Evolutionary conservation across 2,888 invertebrate species (phyloP).

Genomic region (Polietes domitor): DNA sequence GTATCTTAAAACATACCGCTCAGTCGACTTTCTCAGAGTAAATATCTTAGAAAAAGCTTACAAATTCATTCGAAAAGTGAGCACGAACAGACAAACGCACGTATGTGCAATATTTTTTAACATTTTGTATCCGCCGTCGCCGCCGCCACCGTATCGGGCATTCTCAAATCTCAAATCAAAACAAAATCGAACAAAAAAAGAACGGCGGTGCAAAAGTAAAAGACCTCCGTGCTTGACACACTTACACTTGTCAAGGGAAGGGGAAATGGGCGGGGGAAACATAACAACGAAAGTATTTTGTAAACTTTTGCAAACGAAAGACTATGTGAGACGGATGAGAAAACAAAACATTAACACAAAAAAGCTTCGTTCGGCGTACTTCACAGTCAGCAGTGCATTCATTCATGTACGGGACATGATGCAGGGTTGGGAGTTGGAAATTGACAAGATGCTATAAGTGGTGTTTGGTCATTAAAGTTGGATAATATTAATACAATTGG

Average conservation of each 20-base stretch:
- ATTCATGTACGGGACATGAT: neutral
- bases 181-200: neutral
- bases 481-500: too few relatives aligned
- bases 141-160: neutral
- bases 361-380: neutral
- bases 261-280: neutral
- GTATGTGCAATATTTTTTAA: too few relatives aligned
- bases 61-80: neutral
- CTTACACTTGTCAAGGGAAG: too few relatives aligned
- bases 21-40: neutral
- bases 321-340: neutral
- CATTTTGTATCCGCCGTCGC: neutral
- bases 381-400: neutral
- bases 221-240: constrained; percentile 23
- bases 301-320: constrained; percentile 3
- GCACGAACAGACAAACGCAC: neutral
- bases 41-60: constrained; percentile 24
- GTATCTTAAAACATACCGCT: too few relatives aligned
- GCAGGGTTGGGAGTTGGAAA: neutral
- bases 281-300: neutral
- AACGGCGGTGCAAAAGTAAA: constrained; percentile 13
- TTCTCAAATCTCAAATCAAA: neutral
- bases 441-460: too few relatives aligned
- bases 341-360: neutral
- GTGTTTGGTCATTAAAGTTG: too few relatives aligned